Evolutionary conservation across 1,140 invertebrate genomes (phyloP).

Genomic region (Popillia japonica): DNA sequence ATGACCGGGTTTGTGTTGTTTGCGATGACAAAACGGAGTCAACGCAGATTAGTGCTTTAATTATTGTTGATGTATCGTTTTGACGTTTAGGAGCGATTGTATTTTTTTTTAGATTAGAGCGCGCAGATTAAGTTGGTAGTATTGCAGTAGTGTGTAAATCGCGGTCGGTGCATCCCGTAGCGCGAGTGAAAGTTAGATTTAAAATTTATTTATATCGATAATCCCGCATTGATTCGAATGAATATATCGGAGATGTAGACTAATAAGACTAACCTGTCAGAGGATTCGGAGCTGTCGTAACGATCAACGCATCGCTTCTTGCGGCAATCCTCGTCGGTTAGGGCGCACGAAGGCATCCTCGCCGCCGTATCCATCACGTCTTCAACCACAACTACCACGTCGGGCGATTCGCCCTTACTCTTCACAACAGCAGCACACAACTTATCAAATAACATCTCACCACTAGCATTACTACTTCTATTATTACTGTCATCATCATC

Average conservation of each 20-base stretch:
- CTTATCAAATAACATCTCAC: conserved; percentile 18
- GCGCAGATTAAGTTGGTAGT: not conserved
- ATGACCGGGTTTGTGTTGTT: conserved; percentile 51
- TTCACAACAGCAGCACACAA: conserved; percentile 31
- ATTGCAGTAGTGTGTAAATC: not conserved
- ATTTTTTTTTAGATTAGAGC: not conserved
- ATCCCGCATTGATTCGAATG: no score
- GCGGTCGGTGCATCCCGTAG: not conserved
- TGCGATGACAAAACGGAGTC: not conserved
- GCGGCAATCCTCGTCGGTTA: conserved; percentile 66
- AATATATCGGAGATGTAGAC: not conserved
- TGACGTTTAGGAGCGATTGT: not conserved
- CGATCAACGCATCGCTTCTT: conserved; percentile 86
- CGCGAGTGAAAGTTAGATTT: not conserved
- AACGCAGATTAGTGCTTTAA: not conserved
- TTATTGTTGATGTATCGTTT: not conserved
- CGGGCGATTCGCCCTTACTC: conserved; percentile 36
- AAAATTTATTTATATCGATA: no score
- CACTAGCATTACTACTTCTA: conserved; percentile 16
- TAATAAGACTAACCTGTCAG: conserved; percentile 78
- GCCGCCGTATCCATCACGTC: conserved; percentile 45
- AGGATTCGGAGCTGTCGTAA: conserved; percentile 89
- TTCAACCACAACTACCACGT: not conserved
- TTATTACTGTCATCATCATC: conserved; percentile 4
- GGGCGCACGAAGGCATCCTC: conserved; percentile 46